Evolutionary conservation across 2,888 invertebrate species (phyloP), one percentile per base, ranked within the genome.

Genomic region (Lepidochrysops patricia): DNA sequence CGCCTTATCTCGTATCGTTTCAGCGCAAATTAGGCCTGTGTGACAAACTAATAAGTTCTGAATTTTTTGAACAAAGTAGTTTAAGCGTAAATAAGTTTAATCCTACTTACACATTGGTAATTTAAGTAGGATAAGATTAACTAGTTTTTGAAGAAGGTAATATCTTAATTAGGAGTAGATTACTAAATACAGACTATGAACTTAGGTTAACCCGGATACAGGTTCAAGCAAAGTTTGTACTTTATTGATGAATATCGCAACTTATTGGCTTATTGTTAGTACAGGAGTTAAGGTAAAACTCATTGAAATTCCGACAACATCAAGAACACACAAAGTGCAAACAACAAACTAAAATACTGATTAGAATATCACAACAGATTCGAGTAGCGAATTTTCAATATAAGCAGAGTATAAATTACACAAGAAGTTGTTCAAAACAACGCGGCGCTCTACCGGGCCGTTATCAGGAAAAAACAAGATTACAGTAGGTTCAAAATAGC

Each of bases 221-320:
- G 19, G 43, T 23, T 2, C 9, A 43, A 19, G 43, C 26, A 50
- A 26, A 50, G 26, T 50, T 50, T 13, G 15, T 50, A 50, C 13
- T 19, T 54, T 32, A 32, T 32, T 54, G 32, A 13, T 19, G 19
- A 29, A 27, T 27, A 43, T 43, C 19, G 4, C 43, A 43, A 43
- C 26, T 25, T 50, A 13, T 50, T 50, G 26, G 6, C 12, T 25
- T 50, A 13, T 27, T 52, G 52, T 52, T 27, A 15, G 27, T 52
- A 52, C 13, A 26, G 13, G 52, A 27, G 54, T 29, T 54, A 54
- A 23, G 29, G 29, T 32, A 12, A 13, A 49, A 19, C 29, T 54
- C 15, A 54, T 54, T 54, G 54, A 54, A 54, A 54, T 54, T 54
- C 54, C 12, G 5, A 54, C 9, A 54, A 54, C 54, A 27, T 32